A percentile compares a stretch with the other conserved stretches of the same genome.
phyloP scores from a whole-genome alignment of 2,888 invertebrate genomes.

The Microplitis deprimator region DNA sequence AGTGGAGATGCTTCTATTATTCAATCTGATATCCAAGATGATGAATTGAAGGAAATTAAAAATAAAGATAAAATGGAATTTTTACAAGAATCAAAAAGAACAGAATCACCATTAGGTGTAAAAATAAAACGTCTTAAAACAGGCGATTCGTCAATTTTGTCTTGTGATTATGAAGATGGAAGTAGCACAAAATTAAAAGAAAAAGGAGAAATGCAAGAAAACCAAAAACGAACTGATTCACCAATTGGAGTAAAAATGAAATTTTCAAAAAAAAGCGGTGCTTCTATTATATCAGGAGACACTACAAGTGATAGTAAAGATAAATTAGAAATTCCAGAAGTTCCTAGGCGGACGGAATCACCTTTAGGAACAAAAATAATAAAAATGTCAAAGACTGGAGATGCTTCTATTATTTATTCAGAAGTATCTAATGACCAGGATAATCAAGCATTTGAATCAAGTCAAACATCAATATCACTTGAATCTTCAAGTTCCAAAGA shows the following conservation, averaged over 20 bases:
- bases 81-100: slow-evolving; percentile 57
- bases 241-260: slow-evolving; percentile 65
- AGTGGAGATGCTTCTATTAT: slow-evolving; percentile 60
- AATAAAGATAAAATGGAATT: slow-evolving; percentile 41
- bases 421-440: slow-evolving; percentile 57
- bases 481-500: slow-evolving; percentile 43
- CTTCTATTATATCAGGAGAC: slow-evolving; percentile 58
- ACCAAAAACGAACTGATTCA: slow-evolving; percentile 41
- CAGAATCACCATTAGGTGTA: slow-evolving; percentile 63
- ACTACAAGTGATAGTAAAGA: slow-evolving; percentile 50
- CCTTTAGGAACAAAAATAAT: slow-evolving; percentile 52
- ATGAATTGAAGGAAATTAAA: slow-evolving; percentile 41
- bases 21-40: slow-evolving; percentile 41
- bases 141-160: slow-evolving; percentile 52
- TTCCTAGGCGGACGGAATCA: slow-evolving; percentile 54
- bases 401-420: slow-evolving; percentile 62
- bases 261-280: slow-evolving; percentile 64
- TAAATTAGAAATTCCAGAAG: slow-evolving; percentile 53
- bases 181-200: slow-evolving; percentile 12
- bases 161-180: slow-evolving; percentile 39
- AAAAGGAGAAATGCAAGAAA: slow-evolving; percentile 50
- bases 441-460: slow-evolving; percentile 47
- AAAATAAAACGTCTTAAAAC: slow-evolving; percentile 63
- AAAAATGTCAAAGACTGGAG: slow-evolving; percentile 61
- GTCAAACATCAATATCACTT: slow-evolving; percentile 33